Percentiles rank a stretch among this genome's conserved stretches.
Evolutionary conservation across 2,888 invertebrate genomes (phyloP).

Genomic region (Anthrax anthrax): DNA sequence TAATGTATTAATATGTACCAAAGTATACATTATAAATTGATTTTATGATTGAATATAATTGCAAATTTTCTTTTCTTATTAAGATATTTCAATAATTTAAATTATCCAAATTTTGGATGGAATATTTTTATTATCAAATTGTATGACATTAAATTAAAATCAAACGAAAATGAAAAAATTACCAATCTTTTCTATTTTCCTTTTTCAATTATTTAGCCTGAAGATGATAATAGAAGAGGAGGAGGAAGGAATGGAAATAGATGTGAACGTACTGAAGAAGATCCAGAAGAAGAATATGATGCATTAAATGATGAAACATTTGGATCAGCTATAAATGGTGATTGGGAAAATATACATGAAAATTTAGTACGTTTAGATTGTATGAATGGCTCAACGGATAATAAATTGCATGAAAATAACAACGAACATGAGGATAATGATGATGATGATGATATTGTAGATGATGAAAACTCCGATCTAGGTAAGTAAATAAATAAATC

Average conservation of each 20-base stretch:
- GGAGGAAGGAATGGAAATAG: conserved; percentile 18
- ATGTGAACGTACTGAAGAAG: conserved; percentile 47
- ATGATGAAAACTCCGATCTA: conserved; percentile 28
- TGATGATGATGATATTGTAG: conserved; percentile 21
- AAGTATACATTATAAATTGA: no score
- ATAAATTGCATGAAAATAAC: conserved; percentile 16
- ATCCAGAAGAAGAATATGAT: conserved; percentile 73
- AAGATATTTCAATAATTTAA: no score
- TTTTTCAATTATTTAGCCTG: conserved; percentile 21
- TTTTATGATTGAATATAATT: no score
- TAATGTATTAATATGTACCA: no score
- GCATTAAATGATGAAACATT: conserved; percentile 88
- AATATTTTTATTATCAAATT: no score
- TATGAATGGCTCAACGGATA: conserved; percentile 19
- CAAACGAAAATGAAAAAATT: no score
- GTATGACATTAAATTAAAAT: no score
- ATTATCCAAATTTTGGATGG: no score
- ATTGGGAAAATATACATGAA: conserved; percentile 62
- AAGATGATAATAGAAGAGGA: conserved; percentile 18
- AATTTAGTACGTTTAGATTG: conserved; percentile 48
- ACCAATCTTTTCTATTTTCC: no score
- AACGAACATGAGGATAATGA: conserved; percentile 22
- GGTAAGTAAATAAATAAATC: conserved; percentile 3
- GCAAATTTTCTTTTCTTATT: no score
- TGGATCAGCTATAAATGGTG: conserved; percentile 58